Percentiles rank a stretch among this genome's conserved stretches.
phyloP scores from a whole-genome alignment of 1,140 invertebrate genomes.

The Chelonus insularis region DNA sequence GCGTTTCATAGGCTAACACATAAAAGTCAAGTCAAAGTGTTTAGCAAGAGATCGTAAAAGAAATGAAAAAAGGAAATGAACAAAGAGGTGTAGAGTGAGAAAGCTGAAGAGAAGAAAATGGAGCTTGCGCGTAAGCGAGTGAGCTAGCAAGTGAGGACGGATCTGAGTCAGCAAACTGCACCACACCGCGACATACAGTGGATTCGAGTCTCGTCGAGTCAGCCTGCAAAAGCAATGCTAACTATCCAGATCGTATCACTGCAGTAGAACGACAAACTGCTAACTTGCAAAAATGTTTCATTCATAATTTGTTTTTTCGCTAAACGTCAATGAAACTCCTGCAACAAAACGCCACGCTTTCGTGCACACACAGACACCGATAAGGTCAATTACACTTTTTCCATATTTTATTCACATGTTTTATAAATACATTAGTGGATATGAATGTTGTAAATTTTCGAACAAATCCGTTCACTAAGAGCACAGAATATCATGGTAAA shows the following conservation, averaged over 20 bases:
- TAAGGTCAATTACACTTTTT: slow-evolving; percentile 11
- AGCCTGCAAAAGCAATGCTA: slow-evolving; percentile 51
- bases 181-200: slow-evolving; percentile 13
- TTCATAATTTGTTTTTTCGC: slow-evolving; percentile 48
- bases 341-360: not conserved
- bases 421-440: no score
- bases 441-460: no score
- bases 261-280: slow-evolving; percentile 28
- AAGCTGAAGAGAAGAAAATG: not conserved
- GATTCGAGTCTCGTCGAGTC: slow-evolving; percentile 54
- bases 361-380: slow-evolving; percentile 10
- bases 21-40: not conserved
- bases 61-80: slow-evolving; percentile 8
- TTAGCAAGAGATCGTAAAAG: not conserved
- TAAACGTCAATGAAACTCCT: slow-evolving; percentile 38
- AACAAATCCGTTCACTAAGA: no score
- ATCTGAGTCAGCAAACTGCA: slow-evolving; percentile 54
- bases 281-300: slow-evolving; percentile 48
- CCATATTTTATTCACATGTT: not conserved
- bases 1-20: not conserved
- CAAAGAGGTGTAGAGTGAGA: not conserved
- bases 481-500: no score
- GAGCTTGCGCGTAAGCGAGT: slow-evolving; percentile 8
- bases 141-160: slow-evolving; percentile 40
- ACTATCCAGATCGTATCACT: slow-evolving; percentile 43